Evolutionary conservation across 2,113 vertebrate species (phyloP).

Genomic region (Lepisosteus osseus): DNA sequence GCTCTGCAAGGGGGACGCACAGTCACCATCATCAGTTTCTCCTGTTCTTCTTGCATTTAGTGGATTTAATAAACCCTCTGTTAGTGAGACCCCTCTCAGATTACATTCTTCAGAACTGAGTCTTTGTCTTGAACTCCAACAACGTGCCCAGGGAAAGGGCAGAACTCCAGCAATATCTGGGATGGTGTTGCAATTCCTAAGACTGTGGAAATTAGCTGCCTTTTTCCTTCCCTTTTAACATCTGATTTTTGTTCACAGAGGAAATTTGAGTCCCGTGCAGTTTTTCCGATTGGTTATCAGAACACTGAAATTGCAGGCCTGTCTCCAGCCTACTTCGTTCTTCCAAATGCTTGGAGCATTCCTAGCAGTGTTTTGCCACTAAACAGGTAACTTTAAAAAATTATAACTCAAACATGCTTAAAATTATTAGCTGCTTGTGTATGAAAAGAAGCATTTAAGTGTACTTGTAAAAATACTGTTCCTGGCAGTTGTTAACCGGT

Average conservation of each 20-base stretch:
- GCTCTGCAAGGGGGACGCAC: too few species aligned
- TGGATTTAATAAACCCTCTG: neutral
- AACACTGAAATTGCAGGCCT: neutral
- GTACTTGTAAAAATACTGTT: neutral
- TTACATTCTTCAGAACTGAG: neutral
- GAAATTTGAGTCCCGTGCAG: neutral
- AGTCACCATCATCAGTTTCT: too few species aligned
- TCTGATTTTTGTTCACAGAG: neutral
- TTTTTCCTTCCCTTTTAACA: conserved; percentile 3
- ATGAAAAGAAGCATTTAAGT: conserved; percentile 3
- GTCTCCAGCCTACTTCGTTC: neutral
- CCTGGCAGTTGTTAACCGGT: too few species aligned
- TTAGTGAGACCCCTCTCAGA: neutral
- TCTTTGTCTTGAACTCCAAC: neutral
- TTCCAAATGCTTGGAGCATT: neutral
- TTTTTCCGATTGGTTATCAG: conserved; percentile 14
- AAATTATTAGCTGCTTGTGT: neutral
- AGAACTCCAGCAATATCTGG: conserved; percentile 7
- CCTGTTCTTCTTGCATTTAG: too few species aligned
- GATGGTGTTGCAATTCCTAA: neutral
- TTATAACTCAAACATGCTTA: neutral
- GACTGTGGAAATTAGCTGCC: conserved; percentile 3
- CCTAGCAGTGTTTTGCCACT: neutral
- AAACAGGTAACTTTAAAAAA: neutral
- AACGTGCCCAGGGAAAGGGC: neutral